Evolutionary conservation across 2,888 invertebrate genomes (phyloP), one percentile per base, ranked within the genome.

Genomic region (Hemaris fuciformis): DNA sequence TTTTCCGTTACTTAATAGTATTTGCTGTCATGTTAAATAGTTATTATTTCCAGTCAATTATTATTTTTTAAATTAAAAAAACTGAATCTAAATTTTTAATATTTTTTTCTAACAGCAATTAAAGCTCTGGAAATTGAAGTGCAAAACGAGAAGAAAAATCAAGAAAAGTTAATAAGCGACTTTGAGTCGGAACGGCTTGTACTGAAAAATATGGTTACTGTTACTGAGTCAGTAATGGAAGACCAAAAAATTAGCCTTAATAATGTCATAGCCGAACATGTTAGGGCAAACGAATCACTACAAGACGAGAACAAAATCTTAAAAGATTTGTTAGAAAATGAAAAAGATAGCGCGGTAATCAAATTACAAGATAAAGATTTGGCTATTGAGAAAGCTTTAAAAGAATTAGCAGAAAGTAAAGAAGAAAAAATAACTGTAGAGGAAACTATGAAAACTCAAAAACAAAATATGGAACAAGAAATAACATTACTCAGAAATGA

Each of bases 161-260:
- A 83, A 65, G 81, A 84, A 48, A 87, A 81, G 73, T 53, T 85
- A 0, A 75, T 83, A 1, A 75, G 62, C 5, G 88, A 88, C 63
- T 88, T 87, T 62, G 86, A 88, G 64, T 83, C 86, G 0, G 87
- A 88, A 65, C 76, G 84, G 27, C 78, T 78, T 42, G 79, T 86
- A 13, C 76, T 87, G 34, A 83, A 84, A 64, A 87, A 87, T 62
- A 86, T 87, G 86, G 78, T 87, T 4, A 78, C 85, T 2, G 85
- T 87, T 0, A 87, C 87, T 1, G 87, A 88, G 72, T 83, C 87
- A 3, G 79, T 87, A 0, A 87, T 87, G 87, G 87, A 87, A 62
- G 87, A 88, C 66, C 80, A 84, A 63, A 87, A 83, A 73, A 60
- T 67, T 2, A 71, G 68, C n/a, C 68, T 83, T 0, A 81, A 75